Evolutionary conservation across 1,140 invertebrate genomes (phyloP), one percentile per base, ranked within the genome.

Genomic region (Euwallacea fornicatus): DNA sequence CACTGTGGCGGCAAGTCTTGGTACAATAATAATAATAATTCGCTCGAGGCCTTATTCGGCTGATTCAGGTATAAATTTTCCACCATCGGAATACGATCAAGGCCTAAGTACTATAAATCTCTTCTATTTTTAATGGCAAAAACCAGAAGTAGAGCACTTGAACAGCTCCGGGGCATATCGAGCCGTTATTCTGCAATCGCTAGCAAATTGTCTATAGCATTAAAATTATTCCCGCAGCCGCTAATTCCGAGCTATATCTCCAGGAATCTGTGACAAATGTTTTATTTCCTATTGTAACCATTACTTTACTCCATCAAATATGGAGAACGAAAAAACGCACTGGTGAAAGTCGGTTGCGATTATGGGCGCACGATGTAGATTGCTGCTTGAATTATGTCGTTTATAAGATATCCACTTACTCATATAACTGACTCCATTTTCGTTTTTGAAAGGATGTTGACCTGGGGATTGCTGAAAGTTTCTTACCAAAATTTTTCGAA

Each of bases 81-180:
- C 43, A 7, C 11, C 61, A 47, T 42, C 42, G 33, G 9, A 63
- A 63, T 47, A 63, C 61, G 44, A 63, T 63, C 61, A 58, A 63
- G 43, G 61, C 42, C 46, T 47, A 63, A 15, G n/a, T 47, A 44
- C 15, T 15, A 63, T 63, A 63, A 63, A 63, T 63, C 61, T 63
- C 47, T 44, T 46, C 61, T 63, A 63, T 63, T 63, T 63, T 63
- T 63, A 47, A 16, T 9, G 10, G 61, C 43, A 63, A 63, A 61
- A 63, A 63, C 61, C 43, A 63, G 61, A 63, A 63, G 61, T 63
- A 21, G 61, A 63, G 61, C 61, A 63, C 61, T 63, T 63, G 61
- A 63, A 63, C 61, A 8, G 61, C 61, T 44, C 13, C 3, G n/a
- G 61, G 61, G 42, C 43, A 47, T 47, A 44, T 46, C 33, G 61